Evolutionary conservation across 2,888 invertebrate genomes (phyloP), one percentile per base, ranked within the genome.

Genomic region (Polyommatus iphigenia): DNA sequence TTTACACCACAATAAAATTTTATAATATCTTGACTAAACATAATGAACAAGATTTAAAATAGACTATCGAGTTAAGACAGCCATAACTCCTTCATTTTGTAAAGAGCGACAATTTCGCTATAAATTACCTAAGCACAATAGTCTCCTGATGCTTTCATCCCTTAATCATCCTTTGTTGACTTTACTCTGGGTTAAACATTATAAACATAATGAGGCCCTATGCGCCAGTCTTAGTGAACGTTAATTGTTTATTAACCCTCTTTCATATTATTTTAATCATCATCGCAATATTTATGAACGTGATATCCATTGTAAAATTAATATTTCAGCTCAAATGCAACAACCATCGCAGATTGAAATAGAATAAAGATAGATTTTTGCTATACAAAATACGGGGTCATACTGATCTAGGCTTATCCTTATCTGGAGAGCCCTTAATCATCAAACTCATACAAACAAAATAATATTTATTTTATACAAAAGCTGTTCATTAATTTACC

Each of bases 51-150:
- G 24, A 13, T n/a, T 62, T 13, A 62, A 62, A 62, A 62, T 20
- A 59, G 20, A 59, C 59, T 59, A n/a, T 7, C 0, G 57, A 67
- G 0, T 20, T 10, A 24, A 13, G 15, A 29, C 32, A 18, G 29
- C 29, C 15, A 6, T 32, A 67, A 6, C 13, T 67, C 15, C 29
- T 20, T n/a, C n/a, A 62, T 24, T 62, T 62, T 24, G 4, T 67
- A 13, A 29, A 29, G 67, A 29, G 20, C 67, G 67, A 67, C 24
- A 67, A 67, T 67, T 67, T 67, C 20, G 29, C 5, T 67, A 15
- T 67, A 32, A 67, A 67, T 67, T 29, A 67, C 67, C 15, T 67
- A 67, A 29, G 32, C 67, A 32, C 67, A 32, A 29, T 67, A 67
- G 29, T 15, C 67, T 15, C 29, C 6, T 15, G 29, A 15, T 6